Percentiles rank a stretch among this genome's conserved stretches.
These are phyloP conservation scores for Rhodinocichla rosea DNA, from an alignment of 2,113 vertebrate species.

Conservation along the genomic window DNA sequence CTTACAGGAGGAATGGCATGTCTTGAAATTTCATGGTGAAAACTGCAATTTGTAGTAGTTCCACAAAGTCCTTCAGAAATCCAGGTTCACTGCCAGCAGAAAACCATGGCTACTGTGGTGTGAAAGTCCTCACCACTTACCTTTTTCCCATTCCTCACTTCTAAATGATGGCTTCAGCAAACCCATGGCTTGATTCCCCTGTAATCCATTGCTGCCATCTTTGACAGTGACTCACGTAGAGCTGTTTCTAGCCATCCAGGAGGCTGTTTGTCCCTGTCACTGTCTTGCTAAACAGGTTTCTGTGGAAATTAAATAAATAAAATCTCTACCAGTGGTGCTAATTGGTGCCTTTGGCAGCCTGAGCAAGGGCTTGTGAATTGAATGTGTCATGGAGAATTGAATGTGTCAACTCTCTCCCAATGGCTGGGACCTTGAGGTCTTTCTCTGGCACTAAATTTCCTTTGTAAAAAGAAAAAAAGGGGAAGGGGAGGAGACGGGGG, in stretches of 20 bases:
- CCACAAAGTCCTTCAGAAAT: neutral
- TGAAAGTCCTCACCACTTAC: neutral
- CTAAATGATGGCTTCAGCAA: neutral
- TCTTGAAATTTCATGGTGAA: neutral
- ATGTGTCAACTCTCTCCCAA: conserved; percentile 47
- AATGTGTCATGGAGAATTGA: conserved; percentile 55
- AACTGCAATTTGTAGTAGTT: neutral
- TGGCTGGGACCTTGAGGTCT: conserved; percentile 31
- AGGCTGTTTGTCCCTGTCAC: neutral
- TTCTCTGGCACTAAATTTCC: conserved; percentile 41
- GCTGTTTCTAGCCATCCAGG: neutral
- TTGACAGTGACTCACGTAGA: neutral
- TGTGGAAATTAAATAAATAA: conserved; percentile 53
- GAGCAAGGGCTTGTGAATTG: conserved; percentile 42
- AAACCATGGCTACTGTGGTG: neutral
- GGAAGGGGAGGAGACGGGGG: rapidly evolving
- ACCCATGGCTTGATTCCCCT: neutral
- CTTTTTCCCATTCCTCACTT: neutral
- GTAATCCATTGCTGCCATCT: neutral
- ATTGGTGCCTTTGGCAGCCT: conserved; percentile 55
- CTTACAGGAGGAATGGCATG: neutral
- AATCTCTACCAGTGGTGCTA: conserved; percentile 26
- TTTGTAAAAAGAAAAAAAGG: neutral
- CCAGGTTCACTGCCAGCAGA: neutral
- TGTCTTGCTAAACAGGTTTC: conserved; percentile 30